These are phyloP conservation scores for Euwallacea fornicatus DNA, from an alignment of 1,140 invertebrate species.

Conservation along the genomic window DNA sequence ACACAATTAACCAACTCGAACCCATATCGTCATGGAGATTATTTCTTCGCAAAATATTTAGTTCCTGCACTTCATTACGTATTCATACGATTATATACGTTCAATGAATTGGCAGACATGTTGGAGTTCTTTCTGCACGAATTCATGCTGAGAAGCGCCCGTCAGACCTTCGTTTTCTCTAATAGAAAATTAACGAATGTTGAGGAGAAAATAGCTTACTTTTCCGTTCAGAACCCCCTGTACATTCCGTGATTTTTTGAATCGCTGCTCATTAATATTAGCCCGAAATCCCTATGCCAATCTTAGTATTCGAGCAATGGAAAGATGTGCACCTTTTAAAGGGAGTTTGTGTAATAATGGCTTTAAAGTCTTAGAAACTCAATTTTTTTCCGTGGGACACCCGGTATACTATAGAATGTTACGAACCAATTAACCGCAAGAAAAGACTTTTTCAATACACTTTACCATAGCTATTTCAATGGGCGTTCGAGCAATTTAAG, in stretches of 20 bases:
- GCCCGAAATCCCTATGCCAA: not conserved
- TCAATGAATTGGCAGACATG: not conserved
- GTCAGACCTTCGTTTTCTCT: not conserved
- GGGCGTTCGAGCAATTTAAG: too few relatives aligned
- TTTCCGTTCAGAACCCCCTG: not conserved
- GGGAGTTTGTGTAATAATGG: too few relatives aligned
- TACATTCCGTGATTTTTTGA: too few relatives aligned
- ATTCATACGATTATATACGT: slow-evolving; percentile 7
- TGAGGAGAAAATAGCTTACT: not conserved
- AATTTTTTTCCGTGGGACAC: too few relatives aligned
- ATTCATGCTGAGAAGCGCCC: not conserved
- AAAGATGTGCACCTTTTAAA: too few relatives aligned
- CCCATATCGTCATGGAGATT: slow-evolving; percentile 18
- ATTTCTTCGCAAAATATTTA: slow-evolving; percentile 29
- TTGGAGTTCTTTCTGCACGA: not conserved
- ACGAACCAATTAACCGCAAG: not conserved
- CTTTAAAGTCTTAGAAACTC: too few relatives aligned
- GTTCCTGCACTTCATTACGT: slow-evolving; percentile 22
- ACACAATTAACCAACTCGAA: slow-evolving; percentile 1
- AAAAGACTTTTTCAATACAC: too few relatives aligned
- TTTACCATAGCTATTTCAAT: too few relatives aligned
- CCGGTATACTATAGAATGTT: not conserved
- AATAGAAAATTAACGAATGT: not conserved
- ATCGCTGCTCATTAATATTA: not conserved
- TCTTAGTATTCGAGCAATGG: too few relatives aligned